A percentile compares a stretch with the other conserved stretches of the same genome.
Conservation (phyloP, 2,113 vertebrate genomes). For the Hyperoodon ampullatus region DNA sequence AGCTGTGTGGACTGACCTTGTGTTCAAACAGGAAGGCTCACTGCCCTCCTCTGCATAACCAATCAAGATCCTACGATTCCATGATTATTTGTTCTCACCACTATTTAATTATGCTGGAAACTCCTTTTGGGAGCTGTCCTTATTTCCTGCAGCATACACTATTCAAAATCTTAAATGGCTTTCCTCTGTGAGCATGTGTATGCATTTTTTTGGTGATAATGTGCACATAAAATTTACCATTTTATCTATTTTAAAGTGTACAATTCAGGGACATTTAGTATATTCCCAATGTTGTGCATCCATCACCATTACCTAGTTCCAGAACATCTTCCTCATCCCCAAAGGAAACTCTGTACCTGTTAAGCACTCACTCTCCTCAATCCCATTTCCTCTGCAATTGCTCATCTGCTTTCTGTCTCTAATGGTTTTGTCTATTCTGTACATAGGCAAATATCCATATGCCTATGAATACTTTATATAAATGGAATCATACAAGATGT, state of each 20-base stretch:
- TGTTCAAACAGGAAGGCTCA: constrained; percentile 79
- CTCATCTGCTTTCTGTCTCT: not conserved
- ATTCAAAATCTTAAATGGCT: not conserved
- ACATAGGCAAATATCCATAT: not conserved
- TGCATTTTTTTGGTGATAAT: not conserved
- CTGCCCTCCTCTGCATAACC: constrained; percentile 60
- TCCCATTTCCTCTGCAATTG: not conserved
- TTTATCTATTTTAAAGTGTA: not conserved
- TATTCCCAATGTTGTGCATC: not conserved
- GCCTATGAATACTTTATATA: not conserved
- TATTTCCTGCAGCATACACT: not conserved
- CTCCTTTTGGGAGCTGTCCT: not conserved
- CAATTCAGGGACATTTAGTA: not conserved
- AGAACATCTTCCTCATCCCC: not conserved
- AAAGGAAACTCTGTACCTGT: not conserved
- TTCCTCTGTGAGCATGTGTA: not conserved
- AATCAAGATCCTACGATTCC: accelerated
- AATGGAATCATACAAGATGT: accelerated
- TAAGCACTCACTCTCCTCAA: not conserved
- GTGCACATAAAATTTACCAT: not conserved
- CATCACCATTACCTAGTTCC: not conserved
- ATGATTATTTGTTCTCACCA: not conserved
- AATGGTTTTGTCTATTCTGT: not conserved
- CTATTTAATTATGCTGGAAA: not conserved
- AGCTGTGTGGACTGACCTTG: constrained; percentile 81